These are phyloP conservation scores for Scaptomyza tumidula DNA, from an alignment of 2,888 invertebrate species.

Conservation along the genomic window DNA sequence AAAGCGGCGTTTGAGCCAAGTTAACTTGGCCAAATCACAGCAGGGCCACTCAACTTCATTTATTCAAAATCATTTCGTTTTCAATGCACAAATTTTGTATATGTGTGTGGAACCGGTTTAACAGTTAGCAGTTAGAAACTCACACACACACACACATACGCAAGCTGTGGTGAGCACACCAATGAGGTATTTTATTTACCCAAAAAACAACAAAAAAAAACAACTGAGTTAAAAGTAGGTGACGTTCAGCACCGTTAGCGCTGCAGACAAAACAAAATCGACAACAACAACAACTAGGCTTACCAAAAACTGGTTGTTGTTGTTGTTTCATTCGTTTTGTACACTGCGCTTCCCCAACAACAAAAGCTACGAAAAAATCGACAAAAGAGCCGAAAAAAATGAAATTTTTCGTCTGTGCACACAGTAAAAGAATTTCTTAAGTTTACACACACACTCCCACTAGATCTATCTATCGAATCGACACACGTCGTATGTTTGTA, in stretches of 20 bases:
- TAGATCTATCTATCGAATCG: slow-evolving; percentile 11
- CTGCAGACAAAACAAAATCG: slow-evolving; percentile 30
- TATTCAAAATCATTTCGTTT: slow-evolving; percentile 70
- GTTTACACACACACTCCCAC: slow-evolving; percentile 55
- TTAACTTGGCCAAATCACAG: slow-evolving; percentile 63
- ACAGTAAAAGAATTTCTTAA: slow-evolving; percentile 54
- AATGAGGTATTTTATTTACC: slow-evolving; percentile 58
- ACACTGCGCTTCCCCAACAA: slow-evolving; percentile 42
- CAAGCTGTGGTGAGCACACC: slow-evolving; percentile 1
- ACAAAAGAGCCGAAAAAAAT: slow-evolving; percentile 26
- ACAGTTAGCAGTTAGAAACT: slow-evolving; percentile 66
- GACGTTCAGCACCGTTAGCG: slow-evolving; percentile 77
- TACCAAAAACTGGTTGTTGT: slow-evolving; percentile 63
- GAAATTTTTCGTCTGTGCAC: slow-evolving; percentile 47
- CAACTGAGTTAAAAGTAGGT: slow-evolving; percentile 71
- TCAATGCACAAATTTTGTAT: slow-evolving; percentile 63
- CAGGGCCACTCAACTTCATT: slow-evolving; percentile 44
- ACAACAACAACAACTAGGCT: slow-evolving; percentile 33
- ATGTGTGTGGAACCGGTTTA: slow-evolving; percentile 61
- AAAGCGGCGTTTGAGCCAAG: not conserved
- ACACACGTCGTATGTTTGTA: slow-evolving; percentile 5
- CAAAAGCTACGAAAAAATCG: slow-evolving; percentile 40
- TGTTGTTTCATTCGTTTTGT: slow-evolving; percentile 41
- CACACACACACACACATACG: slow-evolving; percentile 14
- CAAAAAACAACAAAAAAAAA: slow-evolving; percentile 8